Percentiles rank a stretch among this genome's conserved stretches.
These are phyloP conservation scores for Tromatobia lineatoria DNA, from an alignment of 2,888 invertebrate genomes.

Conservation along the genomic window DNA sequence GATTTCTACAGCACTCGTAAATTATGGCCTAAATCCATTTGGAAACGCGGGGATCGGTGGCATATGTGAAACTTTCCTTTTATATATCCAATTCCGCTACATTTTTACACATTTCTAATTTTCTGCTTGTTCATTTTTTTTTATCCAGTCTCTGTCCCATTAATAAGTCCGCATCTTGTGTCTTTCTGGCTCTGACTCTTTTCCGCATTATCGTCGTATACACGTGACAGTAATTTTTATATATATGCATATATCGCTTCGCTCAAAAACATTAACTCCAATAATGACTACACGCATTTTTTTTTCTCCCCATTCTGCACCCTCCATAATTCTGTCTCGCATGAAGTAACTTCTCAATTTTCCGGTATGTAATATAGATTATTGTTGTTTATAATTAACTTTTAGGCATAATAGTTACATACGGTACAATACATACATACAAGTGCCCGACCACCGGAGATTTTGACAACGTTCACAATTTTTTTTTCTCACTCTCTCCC, in stretches of 20 bases:
- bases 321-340: constrained; percentile 2
- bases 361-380: constrained; percentile 72
- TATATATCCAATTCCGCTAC: constrained; percentile 64
- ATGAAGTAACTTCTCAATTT: constrained; percentile 34
- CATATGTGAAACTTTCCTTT: constrained; percentile 44
- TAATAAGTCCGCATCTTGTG: constrained; percentile 29
- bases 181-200: constrained; percentile 7
- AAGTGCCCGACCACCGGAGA: constrained; percentile 77
- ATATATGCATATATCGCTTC: constrained; percentile 54
- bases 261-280: constrained; percentile 57
- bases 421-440: constrained; percentile 84
- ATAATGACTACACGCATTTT: constrained; percentile 33
- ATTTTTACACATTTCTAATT: constrained; percentile 67
- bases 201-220: constrained; percentile 56
- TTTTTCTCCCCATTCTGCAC: neutral
- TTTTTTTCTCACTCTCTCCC: constrained; percentile 10
- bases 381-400: constrained; percentile 78
- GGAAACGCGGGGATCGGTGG: constrained; percentile 40
- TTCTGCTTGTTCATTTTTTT: constrained; percentile 47
- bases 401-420: constrained; percentile 83
- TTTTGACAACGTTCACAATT: constrained; percentile 51
- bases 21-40: constrained; percentile 56
- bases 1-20: constrained; percentile 54
- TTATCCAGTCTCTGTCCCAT: constrained; percentile 24
- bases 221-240: constrained; percentile 54